Percentiles rank a stretch among this genome's conserved stretches.
These are phyloP conservation scores for Caenorhabditis panamensis DNA, from an alignment of 2,888 invertebrate genomes.

Conservation along the genomic window DNA sequence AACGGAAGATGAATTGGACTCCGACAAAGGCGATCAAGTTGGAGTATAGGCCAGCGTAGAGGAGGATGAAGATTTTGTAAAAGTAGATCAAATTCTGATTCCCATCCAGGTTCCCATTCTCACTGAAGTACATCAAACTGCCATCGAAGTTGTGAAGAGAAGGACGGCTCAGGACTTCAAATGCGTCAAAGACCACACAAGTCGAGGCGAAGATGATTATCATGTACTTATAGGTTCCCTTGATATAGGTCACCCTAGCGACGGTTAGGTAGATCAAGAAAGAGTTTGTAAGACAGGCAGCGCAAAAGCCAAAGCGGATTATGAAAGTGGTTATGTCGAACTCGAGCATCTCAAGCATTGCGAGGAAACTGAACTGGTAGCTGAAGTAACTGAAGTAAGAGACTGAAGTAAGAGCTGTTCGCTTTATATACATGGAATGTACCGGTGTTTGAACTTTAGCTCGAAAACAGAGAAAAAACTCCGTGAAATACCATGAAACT, in stretches of 20 bases:
- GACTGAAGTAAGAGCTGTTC: no score
- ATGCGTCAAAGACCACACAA: conserved; percentile 8
- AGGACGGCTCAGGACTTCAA: conserved; percentile 17
- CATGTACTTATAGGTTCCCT: conserved; percentile 28
- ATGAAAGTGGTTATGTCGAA: background rate
- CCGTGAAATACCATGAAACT: no score
- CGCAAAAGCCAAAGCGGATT: background rate
- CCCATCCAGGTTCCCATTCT: background rate
- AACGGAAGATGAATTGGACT: conserved; percentile 31
- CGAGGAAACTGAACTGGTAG: no score
- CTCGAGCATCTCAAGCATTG: no score
- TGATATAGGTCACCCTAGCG: conserved; percentile 1
- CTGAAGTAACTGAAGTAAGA: no score
- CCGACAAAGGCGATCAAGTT: conserved; percentile 19
- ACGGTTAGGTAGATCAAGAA: conserved; percentile 20
- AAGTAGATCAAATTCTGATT: background rate
- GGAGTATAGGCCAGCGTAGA: conserved; percentile 15
- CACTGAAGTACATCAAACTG: conserved; percentile 16
- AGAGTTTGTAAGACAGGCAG: background rate
- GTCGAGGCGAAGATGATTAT: conserved; percentile 17
- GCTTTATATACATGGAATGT: no score
- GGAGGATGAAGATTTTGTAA: background rate
- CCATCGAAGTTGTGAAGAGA: conserved; percentile 9
- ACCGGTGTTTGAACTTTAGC: no score
- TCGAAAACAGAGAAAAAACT: no score